Evolutionary conservation across 2,113 vertebrate genomes (phyloP).

Genomic region (Saimiri boliviensis): DNA sequence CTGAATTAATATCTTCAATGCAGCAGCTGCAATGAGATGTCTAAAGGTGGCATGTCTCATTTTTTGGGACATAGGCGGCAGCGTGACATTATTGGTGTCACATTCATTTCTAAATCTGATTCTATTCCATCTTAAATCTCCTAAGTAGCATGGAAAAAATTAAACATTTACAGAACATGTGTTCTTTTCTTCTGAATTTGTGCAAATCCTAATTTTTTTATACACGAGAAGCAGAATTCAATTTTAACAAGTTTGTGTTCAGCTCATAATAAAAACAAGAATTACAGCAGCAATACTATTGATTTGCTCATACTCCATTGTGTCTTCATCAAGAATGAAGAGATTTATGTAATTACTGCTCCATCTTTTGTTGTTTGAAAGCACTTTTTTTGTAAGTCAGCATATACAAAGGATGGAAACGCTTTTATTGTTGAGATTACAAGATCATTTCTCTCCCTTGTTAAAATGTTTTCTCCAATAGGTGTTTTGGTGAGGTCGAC

Average conservation of each 20-base stretch:
- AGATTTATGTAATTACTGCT: conserved; percentile 91
- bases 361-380: conserved; percentile 87
- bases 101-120: conserved; percentile 77
- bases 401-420: conserved; percentile 86
- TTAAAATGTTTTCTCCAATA: conserved; percentile 82
- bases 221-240: conserved; percentile 81
- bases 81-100: conserved; percentile 58
- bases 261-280: conserved; percentile 87
- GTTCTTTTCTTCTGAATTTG: conserved; percentile 77
- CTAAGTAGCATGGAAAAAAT: conserved; percentile 70
- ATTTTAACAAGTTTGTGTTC: conserved; percentile 88
- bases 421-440: conserved; percentile 88
- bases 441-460: conserved; percentile 79
- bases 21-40: conserved; percentile 58
- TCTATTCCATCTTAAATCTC: conserved; percentile 73
- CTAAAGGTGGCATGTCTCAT: conserved; percentile 57
- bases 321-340: conserved; percentile 89
- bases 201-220: conserved; percentile 74
- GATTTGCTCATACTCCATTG: conserved; percentile 85
- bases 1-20: conserved; percentile 41
- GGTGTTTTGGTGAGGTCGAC: conserved; percentile 76
- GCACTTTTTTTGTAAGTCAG: conserved; percentile 88
- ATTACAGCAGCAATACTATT: conserved; percentile 84
- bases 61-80: conserved; percentile 68
- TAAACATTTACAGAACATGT: conserved; percentile 80